phyloP scores from a whole-genome alignment of 2,797 vertebrate genomes.

The Malurus splendens region DNA sequence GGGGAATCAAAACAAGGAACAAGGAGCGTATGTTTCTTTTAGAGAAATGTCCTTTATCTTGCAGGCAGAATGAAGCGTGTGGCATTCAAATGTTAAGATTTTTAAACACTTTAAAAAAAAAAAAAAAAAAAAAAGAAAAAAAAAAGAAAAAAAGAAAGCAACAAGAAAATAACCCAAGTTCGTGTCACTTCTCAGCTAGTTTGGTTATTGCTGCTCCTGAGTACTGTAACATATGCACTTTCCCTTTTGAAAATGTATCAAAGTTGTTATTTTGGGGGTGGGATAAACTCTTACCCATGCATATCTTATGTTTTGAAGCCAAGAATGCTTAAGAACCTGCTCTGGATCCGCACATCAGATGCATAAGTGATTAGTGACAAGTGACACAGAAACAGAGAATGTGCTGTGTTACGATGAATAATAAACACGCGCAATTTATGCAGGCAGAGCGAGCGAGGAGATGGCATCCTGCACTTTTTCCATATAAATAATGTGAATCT shows the following conservation, averaged over 20 bases:
- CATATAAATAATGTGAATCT: constrained; percentile 44
- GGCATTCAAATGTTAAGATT: constrained; percentile 69
- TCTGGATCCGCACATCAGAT: constrained; percentile 66
- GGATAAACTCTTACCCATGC: constrained; percentile 69
- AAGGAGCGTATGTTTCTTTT: constrained; percentile 62
- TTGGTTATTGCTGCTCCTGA: constrained; percentile 65
- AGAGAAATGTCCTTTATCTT: constrained; percentile 66
- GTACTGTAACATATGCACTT: constrained; percentile 67
- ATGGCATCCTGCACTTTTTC: constrained; percentile 43
- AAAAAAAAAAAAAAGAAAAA: background rate
- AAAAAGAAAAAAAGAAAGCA: background rate
- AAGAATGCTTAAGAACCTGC: constrained; percentile 65
- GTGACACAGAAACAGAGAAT: constrained; percentile 73
- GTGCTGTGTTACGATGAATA: constrained; percentile 63
- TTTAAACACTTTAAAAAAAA: constrained; percentile 55
- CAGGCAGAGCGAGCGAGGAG: constrained; percentile 39
- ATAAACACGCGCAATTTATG: constrained; percentile 62
- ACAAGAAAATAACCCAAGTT: constrained; percentile 59
- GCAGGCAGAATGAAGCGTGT: constrained; percentile 48
- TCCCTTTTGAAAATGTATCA: constrained; percentile 67
- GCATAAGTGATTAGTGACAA: constrained; percentile 74
- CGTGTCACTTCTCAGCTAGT: constrained; percentile 72
- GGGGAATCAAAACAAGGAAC: constrained; percentile 53
- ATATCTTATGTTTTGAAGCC: constrained; percentile 65
- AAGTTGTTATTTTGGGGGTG: constrained; percentile 66